Base-by-base conservation (phyloP, 2,797 vertebrate genomes). In the Pagetopsis macropterus region DNA sequence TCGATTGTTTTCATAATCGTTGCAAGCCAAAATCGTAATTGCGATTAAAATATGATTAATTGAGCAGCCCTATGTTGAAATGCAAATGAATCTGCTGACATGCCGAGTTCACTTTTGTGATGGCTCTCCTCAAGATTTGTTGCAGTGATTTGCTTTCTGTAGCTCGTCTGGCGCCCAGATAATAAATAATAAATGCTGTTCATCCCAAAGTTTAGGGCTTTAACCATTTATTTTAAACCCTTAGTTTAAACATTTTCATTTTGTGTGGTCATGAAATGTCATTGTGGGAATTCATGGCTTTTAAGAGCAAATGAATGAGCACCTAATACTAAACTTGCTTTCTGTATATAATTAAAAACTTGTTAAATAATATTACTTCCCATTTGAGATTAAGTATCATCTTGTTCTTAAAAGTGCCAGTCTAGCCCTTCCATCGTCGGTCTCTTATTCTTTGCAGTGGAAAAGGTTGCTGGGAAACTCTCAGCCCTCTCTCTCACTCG, bases 391-490 rank as follows among this genome's bases (percentile, higher is more conserved):
- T 48, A 10, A 37, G 3, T 58, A 33, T 43, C 46, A 40, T 37
- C 16, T 45, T 4, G 0, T 52, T 44, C 67, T 58, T 5, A n/a
- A 16, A 58, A 33, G 41, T 40, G 0, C 23, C 57, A 58, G 4
- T 54, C 2, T 5, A 57, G 51, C 48, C 3, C 40, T 13, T 16
- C 19, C 67, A 52, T 15, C 12, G n/a, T 43, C 33, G 8, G 9
- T 33, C 23, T 52, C 27, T 44, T 31, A 54, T 6, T 19, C 46
- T 70, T 40, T 41, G 51, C 19, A 37, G 23, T 63, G 14, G n/a
- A 72, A 60, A 64, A 46, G 45, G 75, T 75, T 85, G 60, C 81
- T 77, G 44, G 27, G 76, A 79, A 73, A 85, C 27, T 0, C 60
- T 2, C 19, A 49, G 23, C 44, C 40, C 45, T 21, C 54, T 41